Evolutionary conservation across 2,888 invertebrate genomes (phyloP).

Genomic region (Lasioglossum figueresi): DNA sequence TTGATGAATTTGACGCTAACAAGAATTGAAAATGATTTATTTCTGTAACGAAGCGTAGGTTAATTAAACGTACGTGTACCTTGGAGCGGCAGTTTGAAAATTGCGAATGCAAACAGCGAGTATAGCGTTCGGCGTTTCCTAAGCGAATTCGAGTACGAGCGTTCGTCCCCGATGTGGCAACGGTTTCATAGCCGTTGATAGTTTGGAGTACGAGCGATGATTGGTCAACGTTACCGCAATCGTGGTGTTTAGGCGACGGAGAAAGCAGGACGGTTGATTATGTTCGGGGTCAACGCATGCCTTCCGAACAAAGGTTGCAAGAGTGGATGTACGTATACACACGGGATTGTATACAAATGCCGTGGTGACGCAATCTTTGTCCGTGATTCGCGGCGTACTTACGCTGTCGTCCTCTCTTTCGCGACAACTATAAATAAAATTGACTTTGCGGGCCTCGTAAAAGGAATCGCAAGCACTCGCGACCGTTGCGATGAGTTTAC

Average conservation of each 20-base stretch:
- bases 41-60: too few relatives aligned
- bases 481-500: not conserved
- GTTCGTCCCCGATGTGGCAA: conserved; percentile 22
- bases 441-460: conserved; percentile 12
- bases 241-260: conserved; percentile 31
- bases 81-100: not conserved
- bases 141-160: not conserved
- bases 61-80: not conserved
- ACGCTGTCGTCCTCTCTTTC: not conserved
- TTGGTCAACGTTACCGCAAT: conserved; percentile 41
- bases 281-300: conserved; percentile 60
- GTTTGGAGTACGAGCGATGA: not conserved
- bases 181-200: not conserved
- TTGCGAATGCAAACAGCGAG: not conserved
- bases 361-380: conserved; percentile 30
- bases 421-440: conserved; percentile 13
- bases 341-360: conserved; percentile 60
- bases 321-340: conserved; percentile 8
- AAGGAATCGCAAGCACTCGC: conserved; percentile 13
- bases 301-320: conserved; percentile 53
- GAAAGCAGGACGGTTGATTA: conserved; percentile 57
- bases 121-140: not conserved
- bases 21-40: too few relatives aligned
- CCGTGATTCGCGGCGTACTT: not conserved
- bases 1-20: too few relatives aligned